Evolutionary conservation across 2,888 invertebrate species (phyloP).

Genomic region (Lymantria monacha): DNA sequence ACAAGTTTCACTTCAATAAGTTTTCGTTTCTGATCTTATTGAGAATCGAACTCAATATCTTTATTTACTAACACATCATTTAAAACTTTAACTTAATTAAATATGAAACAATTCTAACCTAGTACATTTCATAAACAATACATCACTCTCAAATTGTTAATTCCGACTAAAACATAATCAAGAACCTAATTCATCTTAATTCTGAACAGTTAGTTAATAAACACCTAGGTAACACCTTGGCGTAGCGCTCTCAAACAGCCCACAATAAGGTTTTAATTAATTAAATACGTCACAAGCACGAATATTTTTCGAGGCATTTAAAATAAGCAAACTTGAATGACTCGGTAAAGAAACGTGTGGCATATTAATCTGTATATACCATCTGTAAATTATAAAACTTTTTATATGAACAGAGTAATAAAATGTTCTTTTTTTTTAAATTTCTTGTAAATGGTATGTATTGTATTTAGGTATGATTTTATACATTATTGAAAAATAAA

Average conservation of each 20-base stretch:
- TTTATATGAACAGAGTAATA: no score
- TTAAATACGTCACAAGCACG: slow-evolving; percentile 4
- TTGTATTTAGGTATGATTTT: no score
- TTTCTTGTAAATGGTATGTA: no score
- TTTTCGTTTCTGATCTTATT: no score
- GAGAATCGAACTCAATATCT: no score
- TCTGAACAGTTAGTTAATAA: not conserved
- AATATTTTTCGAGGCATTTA: slow-evolving; percentile 8
- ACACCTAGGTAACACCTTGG: slow-evolving; percentile 2
- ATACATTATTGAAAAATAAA: no score
- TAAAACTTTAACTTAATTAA: no score
- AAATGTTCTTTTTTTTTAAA: no score
- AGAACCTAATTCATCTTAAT: not conserved
- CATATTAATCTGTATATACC: slow-evolving; percentile 2
- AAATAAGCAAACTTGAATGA: slow-evolving; percentile 6
- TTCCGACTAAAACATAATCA: not conserved
- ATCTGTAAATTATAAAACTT: not conserved
- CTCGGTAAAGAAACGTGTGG: slow-evolving; percentile 3
- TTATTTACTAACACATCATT: no score
- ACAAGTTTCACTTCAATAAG: no score
- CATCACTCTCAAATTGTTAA: not conserved
- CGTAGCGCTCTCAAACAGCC: slow-evolving; percentile 2
- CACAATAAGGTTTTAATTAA: slow-evolving; percentile 10
- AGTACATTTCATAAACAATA: no score
- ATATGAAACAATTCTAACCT: no score